A percentile compares a stretch with the other conserved stretches of the same genome.
phyloP scores from a whole-genome alignment of 2,888 invertebrate species.

The Coremacera marginata region DNA sequence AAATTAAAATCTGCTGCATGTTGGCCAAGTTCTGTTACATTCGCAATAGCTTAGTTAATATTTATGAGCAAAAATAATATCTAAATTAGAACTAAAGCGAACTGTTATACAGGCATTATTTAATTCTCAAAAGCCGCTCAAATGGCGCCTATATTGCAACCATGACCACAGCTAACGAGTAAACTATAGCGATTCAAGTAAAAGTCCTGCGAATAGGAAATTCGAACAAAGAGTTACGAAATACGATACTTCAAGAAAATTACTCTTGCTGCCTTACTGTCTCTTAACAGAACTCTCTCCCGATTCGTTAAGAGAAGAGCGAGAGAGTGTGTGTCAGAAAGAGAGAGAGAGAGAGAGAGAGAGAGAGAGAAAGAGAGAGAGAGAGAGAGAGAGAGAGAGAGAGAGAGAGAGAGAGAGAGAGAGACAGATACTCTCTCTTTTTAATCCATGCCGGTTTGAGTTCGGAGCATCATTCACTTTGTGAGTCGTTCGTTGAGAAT shows the following conservation, averaged over 20 bases:
- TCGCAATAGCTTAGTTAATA: no score
- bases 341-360: no score
- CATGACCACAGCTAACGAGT: constrained; percentile 48
- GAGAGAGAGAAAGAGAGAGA: no score
- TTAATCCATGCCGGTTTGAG: background rate
- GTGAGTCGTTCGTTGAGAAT: background rate
- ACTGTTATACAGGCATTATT: background rate
- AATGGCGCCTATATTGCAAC: constrained; percentile 40
- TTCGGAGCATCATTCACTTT: background rate
- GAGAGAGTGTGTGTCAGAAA: no score
- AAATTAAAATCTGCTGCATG: no score
- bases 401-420: no score
- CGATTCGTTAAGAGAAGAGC: no score
- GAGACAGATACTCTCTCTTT: no score
- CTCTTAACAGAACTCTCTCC: background rate
- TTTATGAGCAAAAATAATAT: background rate
- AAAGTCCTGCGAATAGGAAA: background rate
- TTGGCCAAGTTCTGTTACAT: no score
- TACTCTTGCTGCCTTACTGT: background rate
- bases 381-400: no score
- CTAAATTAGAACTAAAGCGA: background rate
- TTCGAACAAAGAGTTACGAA: background rate
- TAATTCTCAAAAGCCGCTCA: background rate
- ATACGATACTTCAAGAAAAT: background rate
- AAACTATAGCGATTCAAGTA: background rate